phyloP scores from a whole-genome alignment of 2,113 vertebrate species.

The Oxygymnocypris stewartii region DNA sequence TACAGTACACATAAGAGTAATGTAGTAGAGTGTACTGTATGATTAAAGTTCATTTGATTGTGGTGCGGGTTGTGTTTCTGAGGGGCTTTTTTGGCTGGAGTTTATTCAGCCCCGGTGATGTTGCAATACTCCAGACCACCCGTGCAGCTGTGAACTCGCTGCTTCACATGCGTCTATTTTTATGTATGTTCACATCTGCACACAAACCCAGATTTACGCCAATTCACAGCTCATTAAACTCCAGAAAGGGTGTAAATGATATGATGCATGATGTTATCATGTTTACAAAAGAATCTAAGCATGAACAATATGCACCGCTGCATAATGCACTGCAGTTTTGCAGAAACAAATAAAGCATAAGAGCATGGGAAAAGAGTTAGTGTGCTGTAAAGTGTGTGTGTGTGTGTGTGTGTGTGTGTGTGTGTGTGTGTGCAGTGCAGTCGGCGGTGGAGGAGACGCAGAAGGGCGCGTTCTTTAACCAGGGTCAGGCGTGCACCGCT shows the following conservation, averaged over 20 bases:
- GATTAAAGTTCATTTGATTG: background rate
- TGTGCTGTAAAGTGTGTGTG: background rate
- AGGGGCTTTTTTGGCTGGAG: background rate
- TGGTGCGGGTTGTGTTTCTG: background rate
- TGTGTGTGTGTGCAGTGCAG: constrained; percentile 80
- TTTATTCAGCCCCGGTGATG: background rate
- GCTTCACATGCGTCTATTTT: background rate
- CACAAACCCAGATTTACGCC: constrained; percentile 3
- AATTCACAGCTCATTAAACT: constrained; percentile 27
- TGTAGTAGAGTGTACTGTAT: background rate
- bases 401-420: too few species aligned
- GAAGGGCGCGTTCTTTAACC: constrained; percentile 93
- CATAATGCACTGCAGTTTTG: background rate
- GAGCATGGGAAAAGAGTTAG: background rate
- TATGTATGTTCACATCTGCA: constrained; percentile 20
- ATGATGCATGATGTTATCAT: background rate
- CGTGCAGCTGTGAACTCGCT: constrained; percentile 9
- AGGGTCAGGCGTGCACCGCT: constrained; percentile 94
- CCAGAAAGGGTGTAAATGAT: constrained; percentile 3
- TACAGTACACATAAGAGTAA: background rate
- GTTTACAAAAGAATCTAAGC: background rate
- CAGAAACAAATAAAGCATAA: background rate
- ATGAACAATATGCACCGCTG: background rate
- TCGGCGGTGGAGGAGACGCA: constrained; percentile 91
- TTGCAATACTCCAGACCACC: constrained; percentile 19